Conservation (phyloP, 2,888 invertebrate species). For the Melinaea menophilus region DNA sequence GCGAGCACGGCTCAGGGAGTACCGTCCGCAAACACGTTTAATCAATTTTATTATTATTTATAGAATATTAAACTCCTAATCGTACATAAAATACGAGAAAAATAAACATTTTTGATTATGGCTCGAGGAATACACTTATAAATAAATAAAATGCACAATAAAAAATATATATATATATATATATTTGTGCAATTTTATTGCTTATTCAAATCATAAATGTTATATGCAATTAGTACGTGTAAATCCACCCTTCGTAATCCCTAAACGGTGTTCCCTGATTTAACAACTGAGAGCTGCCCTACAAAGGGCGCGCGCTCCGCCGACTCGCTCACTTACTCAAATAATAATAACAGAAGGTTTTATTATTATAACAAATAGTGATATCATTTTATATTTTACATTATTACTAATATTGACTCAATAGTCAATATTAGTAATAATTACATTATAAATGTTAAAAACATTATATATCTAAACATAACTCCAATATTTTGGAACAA, state of each 20-base stretch:
- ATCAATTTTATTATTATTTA: constrained; percentile 5
- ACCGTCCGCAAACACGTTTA: constrained; percentile 44
- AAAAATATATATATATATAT: neutral
- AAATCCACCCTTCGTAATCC: constrained; percentile 29
- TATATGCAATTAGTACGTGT: constrained; percentile 28
- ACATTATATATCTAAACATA: no score
- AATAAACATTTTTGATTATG: no score
- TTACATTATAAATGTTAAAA: no score
- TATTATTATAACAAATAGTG: neutral
- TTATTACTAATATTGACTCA: no score
- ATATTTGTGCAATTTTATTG: neutral
- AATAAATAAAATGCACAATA: neutral
- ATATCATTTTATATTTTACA: no score
- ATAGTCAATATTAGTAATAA: no score
- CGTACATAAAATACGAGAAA: no score
- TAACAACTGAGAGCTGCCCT: constrained; percentile 32
- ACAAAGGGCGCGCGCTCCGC: constrained; percentile 22
- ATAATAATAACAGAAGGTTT: constrained; percentile 5
- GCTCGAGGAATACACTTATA: no score
- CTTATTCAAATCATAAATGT: constrained; percentile 9
- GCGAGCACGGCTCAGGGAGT: constrained; percentile 49
- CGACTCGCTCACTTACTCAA: constrained; percentile 17
- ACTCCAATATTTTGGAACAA: no score
- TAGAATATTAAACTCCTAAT: no score
- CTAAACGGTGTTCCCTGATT: constrained; percentile 33